Evolutionary conservation across 2,888 invertebrate genomes (phyloP), one percentile per base, ranked within the genome.

Genomic region (Ectropis crepuscularia): DNA sequence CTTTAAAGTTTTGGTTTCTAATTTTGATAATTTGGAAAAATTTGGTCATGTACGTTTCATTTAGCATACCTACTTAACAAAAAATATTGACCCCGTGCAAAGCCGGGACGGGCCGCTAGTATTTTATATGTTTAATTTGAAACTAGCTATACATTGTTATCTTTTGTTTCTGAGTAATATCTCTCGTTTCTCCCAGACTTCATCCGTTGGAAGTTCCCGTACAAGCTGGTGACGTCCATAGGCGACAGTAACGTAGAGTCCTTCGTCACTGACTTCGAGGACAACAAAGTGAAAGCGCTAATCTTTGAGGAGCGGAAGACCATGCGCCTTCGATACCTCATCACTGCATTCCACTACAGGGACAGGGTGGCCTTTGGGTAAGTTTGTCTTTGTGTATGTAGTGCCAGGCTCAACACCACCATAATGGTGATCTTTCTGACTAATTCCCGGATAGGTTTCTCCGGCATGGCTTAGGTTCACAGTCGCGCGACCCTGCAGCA

Each of bases 201-300:
- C 90, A 95, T 98, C 71, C 95, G 98, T 62, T 95, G 94, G 85
- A 96, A 97, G 85, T 95, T 99, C 88, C 98, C 98, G 0, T 96
- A 96, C 82, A 96, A 95, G 80, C 87, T 98, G 76, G 95, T 97
- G 58, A 93, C 94, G 61, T 91, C 87, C 47, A 89, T 98, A n/a
- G 94, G 94, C 61, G 96, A 96, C 76, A 90, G 94, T 39, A 96
- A 96, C 78, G 92, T 96, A 43, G 95, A 97, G 53, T 91, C 92
- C 6, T 99, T 98, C 84, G 94, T 99, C 39, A 95, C 94, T 50
- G 98, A 98, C 58, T 99, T 98, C 96, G 95, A 95, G 66, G 99
- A 99, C 89, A 99, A 99, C 87, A 95, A 96, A 85, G 97, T 99
- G 47, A 94, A 98, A 70, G 98, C 97, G 39, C 90, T 99, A 61